Percentiles rank a stretch among this genome's conserved stretches.
These are phyloP conservation scores for Nycticryphes semicollaris DNA, from an alignment of 2,113 vertebrate genomes.

Conservation along the genomic window DNA sequence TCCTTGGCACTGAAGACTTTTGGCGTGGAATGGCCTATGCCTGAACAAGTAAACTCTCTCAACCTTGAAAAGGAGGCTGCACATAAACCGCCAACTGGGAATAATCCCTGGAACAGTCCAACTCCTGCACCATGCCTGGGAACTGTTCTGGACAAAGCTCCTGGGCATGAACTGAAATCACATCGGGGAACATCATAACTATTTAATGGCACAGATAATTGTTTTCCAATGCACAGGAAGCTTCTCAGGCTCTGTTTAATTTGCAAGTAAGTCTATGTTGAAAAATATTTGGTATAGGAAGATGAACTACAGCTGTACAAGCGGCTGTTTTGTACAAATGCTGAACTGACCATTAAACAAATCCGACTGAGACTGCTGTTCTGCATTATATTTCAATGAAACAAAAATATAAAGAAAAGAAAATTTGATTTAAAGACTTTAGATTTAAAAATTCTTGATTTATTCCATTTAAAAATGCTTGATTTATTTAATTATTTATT, in stretches of 20 bases:
- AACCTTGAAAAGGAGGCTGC: constrained; percentile 4
- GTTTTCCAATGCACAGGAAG: not conserved
- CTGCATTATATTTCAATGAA: not conserved
- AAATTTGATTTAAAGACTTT: not conserved
- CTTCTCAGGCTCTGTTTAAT: not conserved
- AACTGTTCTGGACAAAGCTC: not conserved
- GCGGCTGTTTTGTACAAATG: not conserved
- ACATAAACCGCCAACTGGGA: not conserved
- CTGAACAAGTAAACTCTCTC: not conserved
- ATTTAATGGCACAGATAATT: not conserved
- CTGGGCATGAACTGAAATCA: not conserved
- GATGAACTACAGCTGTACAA: not conserved
- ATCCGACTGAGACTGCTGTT: not conserved
- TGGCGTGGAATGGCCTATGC: not conserved
- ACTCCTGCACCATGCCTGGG: not conserved
- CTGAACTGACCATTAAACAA: not conserved
- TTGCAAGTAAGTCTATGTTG: not conserved
- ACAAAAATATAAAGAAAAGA: not conserved
- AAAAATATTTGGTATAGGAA: not conserved
- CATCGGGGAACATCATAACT: not conserved
- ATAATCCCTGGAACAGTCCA: not conserved
- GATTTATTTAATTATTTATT: not conserved
- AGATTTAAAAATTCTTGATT: not conserved
- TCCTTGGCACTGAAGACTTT: not conserved
- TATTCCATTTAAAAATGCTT: not conserved